A percentile compares a stretch with the other conserved stretches of the same genome.
Conservation (phyloP, 2,888 invertebrate species). For the Mesorhabditis belari region DNA sequence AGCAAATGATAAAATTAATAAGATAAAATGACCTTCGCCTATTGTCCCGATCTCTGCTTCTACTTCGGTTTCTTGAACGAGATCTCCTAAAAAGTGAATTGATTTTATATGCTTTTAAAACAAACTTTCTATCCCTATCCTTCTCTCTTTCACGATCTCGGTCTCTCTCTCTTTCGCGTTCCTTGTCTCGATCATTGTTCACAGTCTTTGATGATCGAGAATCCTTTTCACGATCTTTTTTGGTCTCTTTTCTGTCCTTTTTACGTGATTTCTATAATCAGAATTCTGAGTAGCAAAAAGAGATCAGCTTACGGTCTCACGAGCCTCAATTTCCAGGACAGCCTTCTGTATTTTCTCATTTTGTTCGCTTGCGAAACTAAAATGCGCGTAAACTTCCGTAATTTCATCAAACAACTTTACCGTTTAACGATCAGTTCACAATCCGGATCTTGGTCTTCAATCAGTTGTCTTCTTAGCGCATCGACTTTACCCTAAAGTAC, state of each 20-base stretch:
- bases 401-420: background rate
- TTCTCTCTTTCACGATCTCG: no score
- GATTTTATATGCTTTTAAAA: no score
- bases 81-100: background rate
- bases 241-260: constrained; percentile 19
- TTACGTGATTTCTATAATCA: constrained; percentile 12
- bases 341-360: background rate
- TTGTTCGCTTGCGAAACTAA: background rate
- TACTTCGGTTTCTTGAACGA: background rate
- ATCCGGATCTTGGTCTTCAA: background rate
- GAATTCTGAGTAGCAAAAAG: background rate
- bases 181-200: constrained; percentile 6
- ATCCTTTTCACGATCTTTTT: constrained; percentile 14
- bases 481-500: background rate
- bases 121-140: background rate
- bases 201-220: constrained; percentile 12
- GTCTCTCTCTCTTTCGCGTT: constrained; percentile 1
- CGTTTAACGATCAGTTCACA: background rate
- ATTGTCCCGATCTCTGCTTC: background rate
- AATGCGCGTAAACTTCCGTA: constrained; percentile 5
- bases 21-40: no score
- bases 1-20: no score
- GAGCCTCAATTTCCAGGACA: background rate
- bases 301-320: background rate
- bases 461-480: background rate